Evolutionary conservation across 2,888 invertebrate genomes (phyloP), one percentile per base, ranked within the genome.

Genomic region (Caenorhabditis zanzibari): DNA sequence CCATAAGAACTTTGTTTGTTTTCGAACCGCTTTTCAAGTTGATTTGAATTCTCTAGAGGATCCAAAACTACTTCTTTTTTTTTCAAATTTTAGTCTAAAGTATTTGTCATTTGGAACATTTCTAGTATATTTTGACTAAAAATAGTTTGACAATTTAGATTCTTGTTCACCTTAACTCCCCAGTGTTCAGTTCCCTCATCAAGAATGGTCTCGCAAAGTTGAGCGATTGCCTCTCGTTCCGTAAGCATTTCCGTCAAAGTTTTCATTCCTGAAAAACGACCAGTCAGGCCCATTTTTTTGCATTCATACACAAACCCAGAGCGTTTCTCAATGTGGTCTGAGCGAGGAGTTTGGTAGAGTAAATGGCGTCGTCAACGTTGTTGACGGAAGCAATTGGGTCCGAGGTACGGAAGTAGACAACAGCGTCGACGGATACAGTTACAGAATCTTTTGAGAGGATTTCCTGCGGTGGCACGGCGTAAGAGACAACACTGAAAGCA

Each of bases 211-310:
- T 92, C 92, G 72, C 92, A 92, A 38, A 92, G 87, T 77, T 92
- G 92, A 26, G 92, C 92, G 49, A 92, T 92, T 16, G 92, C 92
- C 76, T 97, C 97, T 84, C 98, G 95, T 93, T 98, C 98, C 93
- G 97, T 96, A 72, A 99, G 95, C 91, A 99, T 97, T 94, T 98
- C 98, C 91, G 97, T 96, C 88, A 99, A 94, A 63, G 97, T 97
- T 90, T 97, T 95, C 82, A 98, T 98, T 85, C 98, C 98, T 90
- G 71, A 69, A 89, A 54, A 14, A 26, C 24, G 26, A 19, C 44
- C 14, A 2, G 14, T 44, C 41, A 38, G 38, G 10, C 38, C 38
- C n/a, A n/a, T n/a, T n/a, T 38, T 44, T 28, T 47, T 85, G 24
- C 6, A 32, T 66, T 52, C 32, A 56, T 58, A 61, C 80, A 58